Percentiles rank a stretch among this genome's conserved stretches.
These are phyloP conservation scores for Entosphenus tridentatus DNA, from an alignment of 2,113 vertebrate species.

Conservation along the genomic window DNA sequence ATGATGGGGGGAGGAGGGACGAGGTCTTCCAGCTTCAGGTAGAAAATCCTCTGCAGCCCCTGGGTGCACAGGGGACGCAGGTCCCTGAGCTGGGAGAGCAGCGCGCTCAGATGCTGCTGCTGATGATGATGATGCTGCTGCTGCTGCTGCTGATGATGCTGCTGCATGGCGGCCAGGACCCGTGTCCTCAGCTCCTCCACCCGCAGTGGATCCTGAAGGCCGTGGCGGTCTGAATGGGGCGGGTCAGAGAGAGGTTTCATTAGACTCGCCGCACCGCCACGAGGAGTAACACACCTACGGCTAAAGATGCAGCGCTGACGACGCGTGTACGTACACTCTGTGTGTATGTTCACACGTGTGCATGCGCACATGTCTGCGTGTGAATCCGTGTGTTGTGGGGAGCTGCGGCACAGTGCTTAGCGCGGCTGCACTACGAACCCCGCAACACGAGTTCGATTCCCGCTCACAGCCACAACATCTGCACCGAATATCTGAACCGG, in stretches of 20 bases:
- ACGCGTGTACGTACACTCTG: too few species aligned
- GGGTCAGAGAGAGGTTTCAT: not conserved
- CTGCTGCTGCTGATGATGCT: slow-evolving; percentile 70
- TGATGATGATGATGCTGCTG: slow-evolving; percentile 33
- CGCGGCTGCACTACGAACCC: too few species aligned
- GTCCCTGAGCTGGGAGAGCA: slow-evolving; percentile 66
- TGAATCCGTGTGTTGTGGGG: too few species aligned
- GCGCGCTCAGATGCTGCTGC: slow-evolving; percentile 30
- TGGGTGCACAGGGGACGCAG: slow-evolving; percentile 73
- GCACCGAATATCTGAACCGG: too few species aligned
- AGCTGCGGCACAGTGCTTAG: too few species aligned
- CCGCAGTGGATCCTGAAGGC: slow-evolving; percentile 51
- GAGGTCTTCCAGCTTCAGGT: slow-evolving; percentile 72
- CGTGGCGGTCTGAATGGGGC: slow-evolving; percentile 44
- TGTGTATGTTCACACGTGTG: too few species aligned
- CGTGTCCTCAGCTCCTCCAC: slow-evolving; percentile 79
- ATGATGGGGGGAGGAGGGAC: slow-evolving; percentile 65
- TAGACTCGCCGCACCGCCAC: not conserved
- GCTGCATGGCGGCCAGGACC: slow-evolving; percentile 64
- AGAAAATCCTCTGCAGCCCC: slow-evolving; percentile 80
- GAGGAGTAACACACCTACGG: too few species aligned
- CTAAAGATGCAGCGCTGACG: too few species aligned
- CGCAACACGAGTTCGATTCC: too few species aligned
- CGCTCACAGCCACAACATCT: too few species aligned
- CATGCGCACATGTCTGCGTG: too few species aligned